Percentiles rank a stretch among this genome's conserved stretches.
Conservation (phyloP, 2,888 invertebrate species). For the Caenorhabditis imperialis region DNA sequence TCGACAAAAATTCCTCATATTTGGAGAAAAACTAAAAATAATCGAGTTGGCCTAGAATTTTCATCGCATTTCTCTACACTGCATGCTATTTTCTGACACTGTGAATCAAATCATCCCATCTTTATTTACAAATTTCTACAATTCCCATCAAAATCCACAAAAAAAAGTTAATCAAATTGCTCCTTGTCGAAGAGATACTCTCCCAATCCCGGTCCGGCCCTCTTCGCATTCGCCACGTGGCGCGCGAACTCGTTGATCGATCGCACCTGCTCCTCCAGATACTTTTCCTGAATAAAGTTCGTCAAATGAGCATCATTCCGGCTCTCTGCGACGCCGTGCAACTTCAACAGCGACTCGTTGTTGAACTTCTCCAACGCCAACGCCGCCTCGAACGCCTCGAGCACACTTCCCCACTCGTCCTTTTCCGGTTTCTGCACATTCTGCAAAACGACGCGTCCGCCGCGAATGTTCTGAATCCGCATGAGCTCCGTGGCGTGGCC, state of each 20-base stretch:
- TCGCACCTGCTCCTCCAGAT: slow-evolving; percentile 57
- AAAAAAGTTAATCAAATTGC: slow-evolving; percentile 55
- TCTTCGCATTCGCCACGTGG: slow-evolving; percentile 84
- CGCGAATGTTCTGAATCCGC: slow-evolving; percentile 83
- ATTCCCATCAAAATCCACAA: neutral
- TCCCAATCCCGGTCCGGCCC: slow-evolving; percentile 82
- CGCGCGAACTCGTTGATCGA: too few species aligned
- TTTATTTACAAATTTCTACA: too few species aligned
- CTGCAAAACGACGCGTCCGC: slow-evolving; percentile 84
- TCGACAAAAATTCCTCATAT: too few species aligned
- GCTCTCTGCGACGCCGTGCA: slow-evolving; percentile 83
- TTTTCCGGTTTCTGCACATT: slow-evolving; percentile 83
- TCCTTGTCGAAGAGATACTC: slow-evolving; percentile 82
- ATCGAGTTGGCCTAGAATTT: too few species aligned
- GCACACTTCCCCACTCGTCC: slow-evolving; percentile 84
- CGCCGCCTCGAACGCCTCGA: slow-evolving; percentile 85
- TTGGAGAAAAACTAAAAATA: too few species aligned
- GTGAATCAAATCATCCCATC: too few species aligned
- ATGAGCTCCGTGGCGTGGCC: slow-evolving; percentile 83
- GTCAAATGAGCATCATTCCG: slow-evolving; percentile 83
- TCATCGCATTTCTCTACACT: too few species aligned
- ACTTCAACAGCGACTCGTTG: slow-evolving; percentile 84
- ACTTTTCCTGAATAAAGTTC: slow-evolving; percentile 68
- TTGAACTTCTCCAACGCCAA: slow-evolving; percentile 86
- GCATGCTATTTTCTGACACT: too few species aligned